Percentiles rank a stretch among this genome's conserved stretches.
These are phyloP conservation scores for Cisticola juncidis DNA, from an alignment of 2,113 vertebrate genomes.

Conservation along the genomic window DNA sequence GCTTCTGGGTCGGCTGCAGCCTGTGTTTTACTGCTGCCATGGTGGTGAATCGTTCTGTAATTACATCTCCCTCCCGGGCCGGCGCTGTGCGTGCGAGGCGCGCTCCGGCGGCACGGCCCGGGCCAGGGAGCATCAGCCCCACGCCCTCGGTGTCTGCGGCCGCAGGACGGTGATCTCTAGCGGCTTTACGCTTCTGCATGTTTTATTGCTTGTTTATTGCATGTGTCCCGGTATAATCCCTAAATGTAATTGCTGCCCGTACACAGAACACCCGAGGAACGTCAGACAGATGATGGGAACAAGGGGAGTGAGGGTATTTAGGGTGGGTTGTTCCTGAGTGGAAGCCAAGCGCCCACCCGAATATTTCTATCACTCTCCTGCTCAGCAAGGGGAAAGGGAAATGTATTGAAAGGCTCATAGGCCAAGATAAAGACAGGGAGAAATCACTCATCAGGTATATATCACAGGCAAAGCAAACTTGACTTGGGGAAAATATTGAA, in stretches of 20 bases:
- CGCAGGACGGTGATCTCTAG: not conserved
- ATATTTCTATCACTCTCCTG: not conserved
- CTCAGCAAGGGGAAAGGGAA: not conserved
- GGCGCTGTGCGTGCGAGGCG: accelerated
- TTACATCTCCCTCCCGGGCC: not conserved
- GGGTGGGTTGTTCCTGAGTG: not conserved
- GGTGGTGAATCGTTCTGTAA: not conserved
- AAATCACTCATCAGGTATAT: not conserved
- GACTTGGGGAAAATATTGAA: accelerated
- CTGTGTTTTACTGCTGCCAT: not conserved
- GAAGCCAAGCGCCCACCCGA: not conserved
- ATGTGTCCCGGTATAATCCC: not conserved
- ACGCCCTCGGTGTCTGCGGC: too few species aligned
- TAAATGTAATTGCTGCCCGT: not conserved
- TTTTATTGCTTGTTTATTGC: not conserved
- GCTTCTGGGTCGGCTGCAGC: not conserved
- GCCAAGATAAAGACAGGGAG: not conserved
- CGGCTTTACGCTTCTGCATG: accelerated
- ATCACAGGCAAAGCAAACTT: not conserved
- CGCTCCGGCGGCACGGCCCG: not conserved
- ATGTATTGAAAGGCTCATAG: not conserved
- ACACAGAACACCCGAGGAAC: accelerated
- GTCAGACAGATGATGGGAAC: not conserved
- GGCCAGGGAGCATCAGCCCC: accelerated
- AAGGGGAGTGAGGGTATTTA: accelerated